Evolutionary conservation across 2,113 vertebrate species (phyloP).

Genomic region (Eublepharis macularius): DNA sequence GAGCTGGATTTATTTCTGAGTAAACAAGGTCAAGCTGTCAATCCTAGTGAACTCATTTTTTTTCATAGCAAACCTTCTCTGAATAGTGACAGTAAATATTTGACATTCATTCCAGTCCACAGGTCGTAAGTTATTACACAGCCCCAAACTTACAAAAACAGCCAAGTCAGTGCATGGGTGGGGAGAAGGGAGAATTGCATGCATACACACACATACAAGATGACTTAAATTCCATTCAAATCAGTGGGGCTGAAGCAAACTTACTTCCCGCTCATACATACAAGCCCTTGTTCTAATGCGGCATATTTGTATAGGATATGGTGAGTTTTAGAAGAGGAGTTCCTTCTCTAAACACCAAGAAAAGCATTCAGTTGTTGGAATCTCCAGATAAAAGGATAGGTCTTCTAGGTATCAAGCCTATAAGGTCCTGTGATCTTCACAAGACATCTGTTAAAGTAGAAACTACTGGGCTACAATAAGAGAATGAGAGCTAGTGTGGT

Average conservation of each 20-base stretch:
- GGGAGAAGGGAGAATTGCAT: neutral
- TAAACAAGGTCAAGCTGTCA: neutral
- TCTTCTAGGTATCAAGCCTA: too few relatives aligned
- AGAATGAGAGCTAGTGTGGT: too few relatives aligned
- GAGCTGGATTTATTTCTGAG: too few relatives aligned
- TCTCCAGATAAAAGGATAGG: neutral
- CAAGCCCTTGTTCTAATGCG: neutral
- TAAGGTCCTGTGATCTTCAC: too few relatives aligned
- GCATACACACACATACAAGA: neutral
- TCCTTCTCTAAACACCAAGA: too few relatives aligned
- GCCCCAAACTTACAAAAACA: neutral
- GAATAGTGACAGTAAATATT: constrained; percentile 7
- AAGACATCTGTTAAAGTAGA: too few relatives aligned
- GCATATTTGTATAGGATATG: neutral
- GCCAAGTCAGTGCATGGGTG: neutral
- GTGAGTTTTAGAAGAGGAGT: neutral
- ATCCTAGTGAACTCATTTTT: neutral
- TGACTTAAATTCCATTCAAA: neutral
- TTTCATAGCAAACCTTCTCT: neutral
- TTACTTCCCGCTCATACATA: neutral
- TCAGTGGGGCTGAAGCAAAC: neutral
- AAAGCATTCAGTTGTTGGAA: neutral
- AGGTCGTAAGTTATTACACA: neutral
- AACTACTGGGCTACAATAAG: too few relatives aligned
- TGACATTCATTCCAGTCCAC: neutral